Base-by-base conservation (phyloP, 2,888 invertebrate genomes). In the Polydrusus cervinus region DNA sequence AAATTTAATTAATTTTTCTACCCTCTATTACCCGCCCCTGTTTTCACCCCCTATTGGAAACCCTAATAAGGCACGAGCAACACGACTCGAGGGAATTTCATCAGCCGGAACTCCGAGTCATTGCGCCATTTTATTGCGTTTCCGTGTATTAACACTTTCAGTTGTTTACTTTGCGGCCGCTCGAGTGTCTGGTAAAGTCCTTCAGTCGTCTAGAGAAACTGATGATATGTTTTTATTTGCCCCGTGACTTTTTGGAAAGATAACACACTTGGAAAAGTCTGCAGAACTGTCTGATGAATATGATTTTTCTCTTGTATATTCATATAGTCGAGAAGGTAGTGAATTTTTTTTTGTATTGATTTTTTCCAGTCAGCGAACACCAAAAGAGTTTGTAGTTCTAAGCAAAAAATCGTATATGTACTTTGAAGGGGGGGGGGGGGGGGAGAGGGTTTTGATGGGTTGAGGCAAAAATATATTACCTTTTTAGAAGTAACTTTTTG, bases 41-140 rank as follows among this genome's bases (percentile, higher is more conserved):
- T 25, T 14, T 30, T 18, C 34, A 25, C 57, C 57, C 68, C 57
- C 55, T 18, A 45, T 53, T 64, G 49, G 69, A 71, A 71, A 71
- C 64, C 71, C 51, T 62, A 62, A 64, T 16, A 18, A 25, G 14
- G 18, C 49, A 34, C 57, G 51, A 40, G 45, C 38, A 47, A 71
- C 62, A 71, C 64, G 20, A 71, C 71, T 53, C 43, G n/a, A 64
- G 71, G 78, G 71, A 72, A 75, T 70, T 67, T 74, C 40, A 68
- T 53, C 76, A 74, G 67, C 77, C 77, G 79, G 75, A 78, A 79
- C 78, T 72, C 60, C 72, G 57, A 67, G 40, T 45, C 67, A 71
- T 78, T 76, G 79, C 77, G 73, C 76, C 74, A 79, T 79, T 82
- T 81, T 82, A 83, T 83, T 83, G 84, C 83, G 80, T 84, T 84